A percentile compares a stretch with the other conserved stretches of the same genome.
phyloP scores from a whole-genome alignment of 1,140 invertebrate genomes.

The Scaptomyza graminum region DNA sequence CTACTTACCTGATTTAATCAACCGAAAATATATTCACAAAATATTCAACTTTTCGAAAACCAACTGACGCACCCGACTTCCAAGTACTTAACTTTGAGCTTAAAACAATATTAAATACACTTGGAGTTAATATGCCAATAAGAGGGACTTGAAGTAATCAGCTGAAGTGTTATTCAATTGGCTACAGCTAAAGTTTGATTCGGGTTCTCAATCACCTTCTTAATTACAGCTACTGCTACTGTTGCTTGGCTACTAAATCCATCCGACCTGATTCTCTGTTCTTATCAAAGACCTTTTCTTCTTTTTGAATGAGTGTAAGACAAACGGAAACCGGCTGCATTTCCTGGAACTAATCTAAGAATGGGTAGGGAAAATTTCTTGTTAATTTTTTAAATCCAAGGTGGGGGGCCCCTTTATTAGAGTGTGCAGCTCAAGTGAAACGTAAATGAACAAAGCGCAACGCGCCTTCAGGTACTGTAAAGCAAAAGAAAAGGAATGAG shows the following conservation, averaged over 20 bases:
- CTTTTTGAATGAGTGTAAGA: constrained; percentile 14
- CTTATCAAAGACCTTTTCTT: background rate
- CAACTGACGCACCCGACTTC: too few relatives aligned
- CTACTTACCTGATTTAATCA: background rate
- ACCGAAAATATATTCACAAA: background rate
- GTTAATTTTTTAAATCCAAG: constrained; percentile 47
- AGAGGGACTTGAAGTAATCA: too few relatives aligned
- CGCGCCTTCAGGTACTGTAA: constrained; percentile 58
- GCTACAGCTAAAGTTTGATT: constrained; percentile 2
- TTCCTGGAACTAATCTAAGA: background rate
- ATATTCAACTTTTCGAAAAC: too few relatives aligned
- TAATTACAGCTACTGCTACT: background rate
- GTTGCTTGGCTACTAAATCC: constrained; percentile 22
- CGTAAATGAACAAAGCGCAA: constrained; percentile 72
- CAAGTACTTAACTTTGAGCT: too few relatives aligned
- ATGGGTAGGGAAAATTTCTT: constrained; percentile 4
- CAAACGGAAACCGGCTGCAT: constrained; percentile 12
- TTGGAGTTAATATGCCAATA: too few relatives aligned
- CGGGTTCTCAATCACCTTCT: background rate
- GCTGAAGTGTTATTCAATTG: constrained; percentile 10
- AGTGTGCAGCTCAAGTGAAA: constrained; percentile 72
- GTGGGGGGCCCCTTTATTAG: constrained; percentile 79
- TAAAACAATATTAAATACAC: too few relatives aligned
- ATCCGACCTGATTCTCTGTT: background rate
- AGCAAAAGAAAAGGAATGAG: constrained; percentile 9